Percentiles rank a stretch among this genome's conserved stretches.
These are phyloP conservation scores for Carpatolechia fugitivella DNA, from an alignment of 2,888 invertebrate species.

Conservation along the genomic window DNA sequence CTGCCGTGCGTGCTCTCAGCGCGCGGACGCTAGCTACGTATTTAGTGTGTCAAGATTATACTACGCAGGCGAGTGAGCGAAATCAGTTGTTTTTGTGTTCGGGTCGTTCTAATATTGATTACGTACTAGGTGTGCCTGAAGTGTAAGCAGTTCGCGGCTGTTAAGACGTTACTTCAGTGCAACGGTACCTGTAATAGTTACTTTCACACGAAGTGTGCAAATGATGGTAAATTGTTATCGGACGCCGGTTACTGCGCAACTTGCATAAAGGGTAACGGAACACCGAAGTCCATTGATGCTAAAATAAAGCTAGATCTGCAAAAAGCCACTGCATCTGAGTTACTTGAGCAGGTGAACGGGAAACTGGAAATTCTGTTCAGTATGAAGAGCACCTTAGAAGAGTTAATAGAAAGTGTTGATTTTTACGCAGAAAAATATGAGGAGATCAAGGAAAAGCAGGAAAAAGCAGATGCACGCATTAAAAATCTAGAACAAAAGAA, in stretches of 20 bases:
- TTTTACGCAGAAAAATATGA: constrained; percentile 15
- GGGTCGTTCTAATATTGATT: no score
- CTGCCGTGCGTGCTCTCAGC: no score
- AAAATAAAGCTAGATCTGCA: not conserved
- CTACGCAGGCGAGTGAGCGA: no score
- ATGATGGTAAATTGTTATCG: not conserved
- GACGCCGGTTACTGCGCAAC: not conserved
- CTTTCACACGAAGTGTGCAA: not conserved
- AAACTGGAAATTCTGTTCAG: constrained; percentile 1
- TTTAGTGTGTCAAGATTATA: no score
- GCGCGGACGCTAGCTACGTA: no score
- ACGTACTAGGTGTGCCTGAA: no score
- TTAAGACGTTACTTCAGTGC: not conserved
- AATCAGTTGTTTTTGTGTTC: no score
- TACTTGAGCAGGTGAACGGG: not conserved
- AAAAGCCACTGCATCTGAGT: not conserved
- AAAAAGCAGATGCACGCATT: not conserved
- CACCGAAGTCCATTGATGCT: not conserved
- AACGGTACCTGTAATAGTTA: not conserved
- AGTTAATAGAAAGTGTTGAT: constrained; percentile 10
- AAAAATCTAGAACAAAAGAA: not conserved
- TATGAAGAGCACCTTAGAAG: constrained; percentile 12
- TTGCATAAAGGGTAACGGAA: not conserved
- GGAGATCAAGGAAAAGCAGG: constrained; percentile 5
- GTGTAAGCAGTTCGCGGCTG: not conserved